These are phyloP conservation scores for Xiphophorus maculatus DNA, from an alignment of 2,113 vertebrate genomes.

Conservation along the genomic window DNA sequence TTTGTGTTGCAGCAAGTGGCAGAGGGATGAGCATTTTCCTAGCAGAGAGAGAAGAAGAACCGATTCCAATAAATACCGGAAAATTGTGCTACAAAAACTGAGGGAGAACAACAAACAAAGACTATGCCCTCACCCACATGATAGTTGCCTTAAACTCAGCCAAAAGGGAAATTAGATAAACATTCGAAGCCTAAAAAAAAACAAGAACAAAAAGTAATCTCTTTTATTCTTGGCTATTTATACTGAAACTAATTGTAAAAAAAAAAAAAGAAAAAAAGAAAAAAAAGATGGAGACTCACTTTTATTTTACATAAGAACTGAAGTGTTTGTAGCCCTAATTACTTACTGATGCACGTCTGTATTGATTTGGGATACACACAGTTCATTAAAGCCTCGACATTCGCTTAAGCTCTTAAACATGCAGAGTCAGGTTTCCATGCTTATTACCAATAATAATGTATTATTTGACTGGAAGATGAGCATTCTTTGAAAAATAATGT, in stretches of 20 bases:
- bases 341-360: slow-evolving; percentile 16
- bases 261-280: no score
- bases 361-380: slow-evolving; percentile 35
- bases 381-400: slow-evolving; percentile 47
- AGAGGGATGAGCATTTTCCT: background rate
- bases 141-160: background rate
- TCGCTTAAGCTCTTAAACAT: slow-evolving; percentile 28
- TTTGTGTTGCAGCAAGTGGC: slow-evolving; percentile 1
- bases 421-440: background rate
- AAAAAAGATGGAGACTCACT: no score
- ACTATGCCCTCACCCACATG: background rate
- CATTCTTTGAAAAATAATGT: background rate
- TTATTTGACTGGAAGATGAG: slow-evolving; percentile 2
- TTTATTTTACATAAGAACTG: slow-evolving; percentile 6
- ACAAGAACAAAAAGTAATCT: no score
- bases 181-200: no score
- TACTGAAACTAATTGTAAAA: background rate
- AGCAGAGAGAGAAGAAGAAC: background rate
- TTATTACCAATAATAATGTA: background rate
- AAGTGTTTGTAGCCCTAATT: slow-evolving; percentile 31
- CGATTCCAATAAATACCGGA: background rate
- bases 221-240: no score
- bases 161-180: no score
- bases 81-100: background rate
- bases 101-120: no score